Percentiles rank a stretch among this genome's conserved stretches.
These are phyloP conservation scores for Ammospiza caudacuta DNA, from an alignment of 2,113 vertebrate species.

Conservation along the genomic window DNA sequence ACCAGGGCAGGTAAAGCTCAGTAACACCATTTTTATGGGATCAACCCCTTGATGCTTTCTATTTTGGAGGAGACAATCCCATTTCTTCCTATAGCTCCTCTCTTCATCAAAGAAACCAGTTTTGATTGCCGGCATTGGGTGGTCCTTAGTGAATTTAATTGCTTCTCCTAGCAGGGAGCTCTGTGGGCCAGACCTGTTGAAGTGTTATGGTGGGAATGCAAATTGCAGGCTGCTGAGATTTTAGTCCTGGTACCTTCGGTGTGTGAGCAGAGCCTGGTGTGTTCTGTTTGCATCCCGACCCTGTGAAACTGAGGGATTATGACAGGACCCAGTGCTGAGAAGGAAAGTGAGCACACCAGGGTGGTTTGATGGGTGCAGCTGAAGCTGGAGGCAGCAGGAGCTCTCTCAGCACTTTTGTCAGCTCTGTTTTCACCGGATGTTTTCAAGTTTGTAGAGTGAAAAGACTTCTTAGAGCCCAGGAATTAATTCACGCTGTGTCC, in stretches of 20 bases:
- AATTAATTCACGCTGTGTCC: not conserved
- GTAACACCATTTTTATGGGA: not conserved
- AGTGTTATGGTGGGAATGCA: not conserved
- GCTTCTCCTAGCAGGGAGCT: not conserved
- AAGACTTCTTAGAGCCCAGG: not conserved
- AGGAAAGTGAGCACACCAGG: not conserved
- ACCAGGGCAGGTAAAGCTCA: not conserved
- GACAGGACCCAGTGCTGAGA: not conserved
- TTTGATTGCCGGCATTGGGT: not conserved
- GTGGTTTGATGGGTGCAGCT: not conserved
- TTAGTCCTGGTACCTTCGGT: rapidly evolving
- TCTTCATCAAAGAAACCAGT: not conserved
- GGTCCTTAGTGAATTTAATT: not conserved
- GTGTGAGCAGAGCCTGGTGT: not conserved
- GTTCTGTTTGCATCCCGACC: not conserved
- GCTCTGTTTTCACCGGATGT: not conserved
- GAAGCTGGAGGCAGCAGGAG: not conserved
- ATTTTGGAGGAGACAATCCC: not conserved
- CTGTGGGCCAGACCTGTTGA: not conserved
- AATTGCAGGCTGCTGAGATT: not conserved
- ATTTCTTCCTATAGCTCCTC: not conserved
- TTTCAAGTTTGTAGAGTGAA: not conserved
- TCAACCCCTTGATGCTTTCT: not conserved
- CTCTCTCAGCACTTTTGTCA: not conserved
- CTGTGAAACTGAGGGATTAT: rapidly evolving